Evolutionary conservation across 2,113 vertebrate genomes (phyloP).

Genomic region (Sander vitreus): DNA sequence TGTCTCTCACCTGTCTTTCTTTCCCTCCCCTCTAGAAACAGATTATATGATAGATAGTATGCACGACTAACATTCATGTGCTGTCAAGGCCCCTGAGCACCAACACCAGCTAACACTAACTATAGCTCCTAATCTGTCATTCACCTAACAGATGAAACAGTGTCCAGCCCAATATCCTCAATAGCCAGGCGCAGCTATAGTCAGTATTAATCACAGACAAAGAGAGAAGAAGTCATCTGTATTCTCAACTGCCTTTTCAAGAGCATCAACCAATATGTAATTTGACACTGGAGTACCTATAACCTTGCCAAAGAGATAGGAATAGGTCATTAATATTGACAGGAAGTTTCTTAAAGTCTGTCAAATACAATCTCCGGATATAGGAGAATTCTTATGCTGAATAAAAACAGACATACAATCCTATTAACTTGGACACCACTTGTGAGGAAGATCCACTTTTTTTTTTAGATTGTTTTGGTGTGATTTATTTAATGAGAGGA

Average conservation of each 20-base stretch:
- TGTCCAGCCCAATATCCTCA: constrained; percentile 24
- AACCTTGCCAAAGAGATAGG: constrained; percentile 75
- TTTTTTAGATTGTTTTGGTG: not conserved
- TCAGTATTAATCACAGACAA: constrained; percentile 62
- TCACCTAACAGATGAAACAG: constrained; percentile 54
- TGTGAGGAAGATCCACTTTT: not conserved
- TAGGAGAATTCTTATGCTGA: constrained; percentile 31
- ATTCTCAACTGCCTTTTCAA: constrained; percentile 64
- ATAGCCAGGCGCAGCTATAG: not conserved
- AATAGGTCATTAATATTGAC: constrained; percentile 69
- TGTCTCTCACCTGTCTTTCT: not conserved
- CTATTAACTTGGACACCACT: constrained; percentile 40
- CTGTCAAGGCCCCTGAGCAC: not conserved
- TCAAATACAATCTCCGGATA: constrained; percentile 58
- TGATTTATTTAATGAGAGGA: not conserved
- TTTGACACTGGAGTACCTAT: constrained; percentile 63
- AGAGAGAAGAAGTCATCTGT: constrained; percentile 67
- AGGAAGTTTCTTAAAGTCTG: constrained; percentile 59
- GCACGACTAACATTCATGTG: not conserved
- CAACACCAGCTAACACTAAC: not conserved
- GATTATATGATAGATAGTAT: not conserved
- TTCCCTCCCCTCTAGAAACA: not conserved
- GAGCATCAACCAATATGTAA: constrained; percentile 59
- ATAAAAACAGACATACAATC: constrained; percentile 52
- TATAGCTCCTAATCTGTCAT: constrained; percentile 35